A percentile compares a stretch with the other conserved stretches of the same genome.
These are phyloP conservation scores for Tridacna crocea DNA, from an alignment of 2,888 invertebrate genomes.

Conservation along the genomic window DNA sequence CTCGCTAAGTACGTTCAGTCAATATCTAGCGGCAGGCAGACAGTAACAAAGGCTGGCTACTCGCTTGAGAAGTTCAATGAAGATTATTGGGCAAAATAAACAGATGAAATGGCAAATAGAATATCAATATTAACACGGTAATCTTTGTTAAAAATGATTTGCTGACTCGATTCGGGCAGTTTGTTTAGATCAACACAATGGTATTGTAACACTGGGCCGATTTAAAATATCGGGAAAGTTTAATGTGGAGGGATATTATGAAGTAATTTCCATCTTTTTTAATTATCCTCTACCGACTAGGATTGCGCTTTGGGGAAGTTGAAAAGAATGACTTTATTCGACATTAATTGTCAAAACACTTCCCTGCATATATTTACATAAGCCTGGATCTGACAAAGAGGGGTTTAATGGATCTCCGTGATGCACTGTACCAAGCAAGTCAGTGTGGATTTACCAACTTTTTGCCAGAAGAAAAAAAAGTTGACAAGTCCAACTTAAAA, in stretches of 20 bases:
- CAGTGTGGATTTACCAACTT: too few species aligned
- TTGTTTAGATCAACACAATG: conserved; percentile 25
- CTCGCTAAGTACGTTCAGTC: conserved; percentile 27
- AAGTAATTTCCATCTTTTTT: conserved; percentile 14
- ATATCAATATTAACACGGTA: conserved; percentile 56
- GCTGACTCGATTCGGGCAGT: conserved; percentile 17
- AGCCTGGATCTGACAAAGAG: too few species aligned
- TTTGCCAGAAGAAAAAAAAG: too few species aligned
- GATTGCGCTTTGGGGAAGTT: conserved; percentile 8
- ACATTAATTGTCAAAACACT: too few species aligned
- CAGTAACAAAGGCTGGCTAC: conserved; percentile 57
- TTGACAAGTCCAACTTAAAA: too few species aligned
- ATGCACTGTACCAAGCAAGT: too few species aligned
- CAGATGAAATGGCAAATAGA: conserved; percentile 60
- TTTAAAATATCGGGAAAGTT: conserved; percentile 20
- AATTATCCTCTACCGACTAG: conserved; percentile 11
- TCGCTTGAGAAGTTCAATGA: conserved; percentile 36
- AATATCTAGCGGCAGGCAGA: conserved; percentile 29
- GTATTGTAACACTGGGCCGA: conserved; percentile 7
- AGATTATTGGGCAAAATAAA: conserved; percentile 61
- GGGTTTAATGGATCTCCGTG: too few species aligned
- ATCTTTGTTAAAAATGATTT: conserved; percentile 36
- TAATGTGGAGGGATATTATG: background rate
- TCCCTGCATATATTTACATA: too few species aligned
- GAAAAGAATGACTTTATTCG: background rate